These are phyloP conservation scores for Coptodon bakossiorum DNA, from an alignment of 2,113 vertebrate species.

Conservation along the genomic window DNA sequence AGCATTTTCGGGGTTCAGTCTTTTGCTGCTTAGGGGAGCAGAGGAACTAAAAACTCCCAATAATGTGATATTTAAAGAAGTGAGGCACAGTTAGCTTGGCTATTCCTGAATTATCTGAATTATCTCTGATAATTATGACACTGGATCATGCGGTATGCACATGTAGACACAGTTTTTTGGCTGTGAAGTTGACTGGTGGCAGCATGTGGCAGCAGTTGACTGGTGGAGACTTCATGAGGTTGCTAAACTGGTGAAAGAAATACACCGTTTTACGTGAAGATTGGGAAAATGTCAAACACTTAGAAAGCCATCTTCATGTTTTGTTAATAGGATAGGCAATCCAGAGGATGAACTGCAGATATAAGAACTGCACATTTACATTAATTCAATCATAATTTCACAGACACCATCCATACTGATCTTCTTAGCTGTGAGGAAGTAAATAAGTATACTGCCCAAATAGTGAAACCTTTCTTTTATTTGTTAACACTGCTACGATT, in stretches of 20 bases:
- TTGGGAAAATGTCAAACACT: background rate
- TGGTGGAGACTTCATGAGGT: background rate
- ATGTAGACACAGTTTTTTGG: background rate
- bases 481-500: background rate
- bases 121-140: background rate
- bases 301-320: background rate
- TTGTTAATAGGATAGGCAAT: background rate
- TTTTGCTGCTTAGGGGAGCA: background rate
- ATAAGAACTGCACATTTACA: background rate
- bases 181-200: background rate
- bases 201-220: background rate
- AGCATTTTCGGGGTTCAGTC: background rate
- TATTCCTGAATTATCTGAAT: background rate
- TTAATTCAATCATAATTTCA: background rate
- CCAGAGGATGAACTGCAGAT: background rate
- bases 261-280: background rate
- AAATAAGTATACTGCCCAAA: background rate
- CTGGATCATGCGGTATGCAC: background rate
- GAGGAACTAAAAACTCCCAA: background rate
- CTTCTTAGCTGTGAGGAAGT: background rate
- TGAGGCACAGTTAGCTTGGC: background rate
- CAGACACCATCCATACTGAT: background rate
- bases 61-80: background rate
- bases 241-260: background rate
- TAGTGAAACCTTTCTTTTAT: background rate